phyloP scores from a whole-genome alignment of 2,888 invertebrate genomes.

The Ceriagrion tenellum region DNA sequence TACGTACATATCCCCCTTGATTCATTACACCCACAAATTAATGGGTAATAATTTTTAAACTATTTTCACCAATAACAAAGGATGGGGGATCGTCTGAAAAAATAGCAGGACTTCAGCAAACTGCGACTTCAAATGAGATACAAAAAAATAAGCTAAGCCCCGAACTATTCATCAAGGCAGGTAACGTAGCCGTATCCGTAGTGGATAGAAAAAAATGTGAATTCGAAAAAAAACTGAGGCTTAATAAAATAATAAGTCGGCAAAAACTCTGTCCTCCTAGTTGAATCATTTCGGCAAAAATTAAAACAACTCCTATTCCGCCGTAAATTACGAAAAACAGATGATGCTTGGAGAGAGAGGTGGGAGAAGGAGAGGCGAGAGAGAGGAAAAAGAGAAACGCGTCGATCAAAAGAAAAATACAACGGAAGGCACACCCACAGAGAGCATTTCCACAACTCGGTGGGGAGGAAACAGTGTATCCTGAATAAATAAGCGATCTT shows the following conservation, averaged over 20 bases:
- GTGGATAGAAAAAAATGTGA: not conserved
- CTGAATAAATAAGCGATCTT: constrained; percentile 11
- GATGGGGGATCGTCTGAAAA: not conserved
- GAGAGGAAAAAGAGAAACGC: not conserved
- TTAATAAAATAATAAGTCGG: not conserved
- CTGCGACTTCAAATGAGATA: not conserved
- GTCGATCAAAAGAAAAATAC: constrained; percentile 18
- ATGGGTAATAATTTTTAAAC: not conserved
- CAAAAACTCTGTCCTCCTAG: not conserved
- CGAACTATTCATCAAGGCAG: not conserved
- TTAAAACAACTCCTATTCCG: not conserved
- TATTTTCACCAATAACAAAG: constrained; percentile 15
- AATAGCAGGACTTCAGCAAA: too few species aligned
- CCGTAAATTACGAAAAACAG: not conserved
- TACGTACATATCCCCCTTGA: not conserved
- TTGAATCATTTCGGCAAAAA: constrained; percentile 3
- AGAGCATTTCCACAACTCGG: not conserved
- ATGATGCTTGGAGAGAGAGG: not conserved
- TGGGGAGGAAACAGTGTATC: not conserved
- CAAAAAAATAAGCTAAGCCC: not conserved
- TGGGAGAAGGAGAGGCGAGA: not conserved
- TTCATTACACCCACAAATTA: not conserved
- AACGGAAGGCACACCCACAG: not conserved
- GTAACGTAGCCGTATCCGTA: not conserved
- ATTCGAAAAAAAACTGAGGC: not conserved